Base-by-base conservation (phyloP, 2,797 vertebrate species). In the Cuniculus paca region DNA sequence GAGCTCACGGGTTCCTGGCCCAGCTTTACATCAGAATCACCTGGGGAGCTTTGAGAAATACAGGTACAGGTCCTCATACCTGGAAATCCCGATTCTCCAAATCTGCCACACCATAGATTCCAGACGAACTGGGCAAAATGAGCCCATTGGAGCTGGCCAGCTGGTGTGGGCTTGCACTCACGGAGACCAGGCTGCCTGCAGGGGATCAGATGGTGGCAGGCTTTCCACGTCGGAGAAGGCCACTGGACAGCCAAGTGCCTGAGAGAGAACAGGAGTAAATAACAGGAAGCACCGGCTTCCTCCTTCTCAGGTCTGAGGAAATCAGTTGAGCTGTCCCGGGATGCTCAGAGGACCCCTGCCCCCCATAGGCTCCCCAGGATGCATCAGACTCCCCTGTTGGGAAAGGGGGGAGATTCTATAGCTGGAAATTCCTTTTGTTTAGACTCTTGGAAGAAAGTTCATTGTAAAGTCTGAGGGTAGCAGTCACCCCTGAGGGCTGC, bases 281-380 rank as follows among this genome's bases (percentile, higher is more conserved):
- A 87, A 84, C 92, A 95, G 84, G 92, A 93, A 93, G 60, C 60
- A 39, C 80, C 0, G 0, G 31, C 83, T 96, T 88, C 87, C 93
- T 88, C 58, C 80, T 83, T 56, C 77, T 31, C 17, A 48, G 11
- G 56, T 28, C 86, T 24, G 78, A 93, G 92, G 94, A 95, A 60
- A 63, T 2, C 22, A 28, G 45, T 50, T 56, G 78, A 88, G 34
- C 52, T 58, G 26, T 2, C 39, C 65, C 42, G 60, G 88, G 63
- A 39, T 79, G 83, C 50, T 45, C 58, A 75, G 6, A 3, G 36
- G 19, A 39, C 12, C 17, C 36, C 72, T 1, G 31, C 5, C 42
- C 54, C 34, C 4, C 0, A 2, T 20, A 2, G 72, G 90, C n/a
- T 42, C 11, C 56, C 70, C 0, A 10, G 6, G 20, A 20, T 22